Evolutionary conservation across 2,888 invertebrate species (phyloP).

Genomic region (Hypomecis atomaria): DNA sequence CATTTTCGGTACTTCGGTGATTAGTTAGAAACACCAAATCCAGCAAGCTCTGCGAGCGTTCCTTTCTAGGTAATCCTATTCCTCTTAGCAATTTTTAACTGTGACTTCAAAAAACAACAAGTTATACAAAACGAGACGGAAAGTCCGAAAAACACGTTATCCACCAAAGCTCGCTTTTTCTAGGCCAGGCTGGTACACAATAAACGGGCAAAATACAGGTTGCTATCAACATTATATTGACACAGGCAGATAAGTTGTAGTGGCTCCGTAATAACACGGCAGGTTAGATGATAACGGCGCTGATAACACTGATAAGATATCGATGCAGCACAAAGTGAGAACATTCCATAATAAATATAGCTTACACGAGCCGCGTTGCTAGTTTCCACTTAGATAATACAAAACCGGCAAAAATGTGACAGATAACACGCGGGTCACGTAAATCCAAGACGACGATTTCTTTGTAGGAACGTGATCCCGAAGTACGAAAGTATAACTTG

Average conservation of each 20-base stretch:
- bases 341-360: conserved; percentile 31
- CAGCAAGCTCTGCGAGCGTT: neutral
- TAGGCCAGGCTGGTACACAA: conserved; percentile 1
- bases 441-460: neutral
- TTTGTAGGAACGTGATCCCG: no score
- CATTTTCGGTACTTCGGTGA: no score
- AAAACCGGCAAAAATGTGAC: conserved; percentile 21
- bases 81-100: neutral
- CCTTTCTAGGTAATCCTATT: neutral
- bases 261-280: conserved; percentile 35
- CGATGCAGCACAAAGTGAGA: conserved; percentile 31
- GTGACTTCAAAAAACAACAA: neutral
- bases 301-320: conserved; percentile 38
- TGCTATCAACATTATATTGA: conserved; percentile 34
- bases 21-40: neutral
- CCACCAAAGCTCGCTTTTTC: conserved; percentile 6
- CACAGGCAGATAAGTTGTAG: conserved; percentile 31
- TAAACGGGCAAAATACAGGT: conserved; percentile 21
- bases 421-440: conserved; percentile 23
- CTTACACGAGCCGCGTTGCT: conserved; percentile 24
- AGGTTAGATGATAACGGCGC: conserved; percentile 35
- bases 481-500: no score
- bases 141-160: conserved; percentile 8
- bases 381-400: conserved; percentile 3
- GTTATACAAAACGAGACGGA: conserved; percentile 1